Evolutionary conservation across 2,797 vertebrate genomes (phyloP).

Genomic region (Lophius americanus): DNA sequence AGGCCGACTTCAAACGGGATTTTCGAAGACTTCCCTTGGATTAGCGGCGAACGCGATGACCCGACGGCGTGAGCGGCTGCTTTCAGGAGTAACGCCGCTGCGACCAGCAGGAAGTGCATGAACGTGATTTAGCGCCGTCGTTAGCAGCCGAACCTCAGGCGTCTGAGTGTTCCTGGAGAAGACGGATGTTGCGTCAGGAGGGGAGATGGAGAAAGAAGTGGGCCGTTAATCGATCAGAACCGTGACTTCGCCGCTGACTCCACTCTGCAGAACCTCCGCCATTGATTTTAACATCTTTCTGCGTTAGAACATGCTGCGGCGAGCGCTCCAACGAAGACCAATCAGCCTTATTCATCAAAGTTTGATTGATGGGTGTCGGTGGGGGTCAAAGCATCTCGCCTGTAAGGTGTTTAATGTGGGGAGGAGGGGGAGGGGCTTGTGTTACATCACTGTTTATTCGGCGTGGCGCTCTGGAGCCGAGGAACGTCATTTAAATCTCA

Average conservation of each 20-base stretch:
- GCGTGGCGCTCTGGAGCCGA: too few species aligned
- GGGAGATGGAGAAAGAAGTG: conserved; percentile 58
- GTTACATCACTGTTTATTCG: conserved; percentile 70
- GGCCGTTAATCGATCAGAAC: conserved; percentile 72
- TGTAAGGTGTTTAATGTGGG: conserved; percentile 65
- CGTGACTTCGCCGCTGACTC: conserved; percentile 70
- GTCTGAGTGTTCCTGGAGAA: conserved; percentile 55
- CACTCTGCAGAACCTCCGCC: conserved; percentile 59
- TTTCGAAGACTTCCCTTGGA: not conserved
- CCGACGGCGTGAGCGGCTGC: conserved; percentile 7
- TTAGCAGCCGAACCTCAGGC: conserved; percentile 50
- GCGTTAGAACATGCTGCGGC: conserved; percentile 67
- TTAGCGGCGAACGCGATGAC: conserved; percentile 2
- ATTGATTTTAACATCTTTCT: conserved; percentile 82
- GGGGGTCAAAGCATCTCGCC: conserved; percentile 50
- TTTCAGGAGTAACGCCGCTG: conserved; percentile 24
- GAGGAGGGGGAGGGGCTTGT: not conserved
- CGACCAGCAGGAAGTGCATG: conserved; percentile 54
- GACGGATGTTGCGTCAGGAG: conserved; percentile 55
- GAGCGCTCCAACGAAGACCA: conserved; percentile 59
- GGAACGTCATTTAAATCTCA: too few species aligned
- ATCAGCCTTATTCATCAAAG: conserved; percentile 53
- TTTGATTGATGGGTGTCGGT: conserved; percentile 69
- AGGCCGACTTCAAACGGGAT: too few species aligned
- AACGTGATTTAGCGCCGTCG: conserved; percentile 44